phyloP scores from a whole-genome alignment of 2,113 vertebrate genomes.

The Motacilla tschutschensis region DNA sequence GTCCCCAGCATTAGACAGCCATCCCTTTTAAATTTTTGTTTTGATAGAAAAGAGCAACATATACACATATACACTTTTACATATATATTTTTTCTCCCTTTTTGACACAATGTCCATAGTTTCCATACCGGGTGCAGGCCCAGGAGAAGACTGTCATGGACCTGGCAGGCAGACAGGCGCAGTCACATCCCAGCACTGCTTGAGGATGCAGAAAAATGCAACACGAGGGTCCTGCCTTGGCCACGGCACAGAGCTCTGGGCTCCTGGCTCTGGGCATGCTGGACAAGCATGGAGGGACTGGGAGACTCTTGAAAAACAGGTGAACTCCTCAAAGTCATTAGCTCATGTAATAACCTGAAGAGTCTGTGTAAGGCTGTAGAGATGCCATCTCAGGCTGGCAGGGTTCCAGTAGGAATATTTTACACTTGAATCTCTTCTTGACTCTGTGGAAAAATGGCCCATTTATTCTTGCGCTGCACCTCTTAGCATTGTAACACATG shows the following conservation, averaged over 20 bases:
- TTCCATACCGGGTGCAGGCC: rapidly evolving
- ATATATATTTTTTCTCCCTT: neutral
- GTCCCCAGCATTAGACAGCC: neutral
- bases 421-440: slow-evolving; percentile 55
- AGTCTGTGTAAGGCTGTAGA: slow-evolving; percentile 74
- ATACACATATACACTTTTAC: slow-evolving; percentile 19
- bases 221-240: neutral
- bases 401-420: slow-evolving; percentile 60
- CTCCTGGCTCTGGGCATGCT: neutral
- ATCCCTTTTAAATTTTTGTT: neutral
- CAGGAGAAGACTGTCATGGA: neutral
- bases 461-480: slow-evolving; percentile 11
- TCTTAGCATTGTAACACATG: slow-evolving; percentile 23
- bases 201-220: neutral
- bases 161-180: rapidly evolving
- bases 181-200: neutral
- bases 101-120: neutral
- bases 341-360: slow-evolving; percentile 70
- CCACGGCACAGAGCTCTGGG: neutral
- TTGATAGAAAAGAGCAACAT: neutral
- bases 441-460: slow-evolving; percentile 43
- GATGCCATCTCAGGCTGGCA: slow-evolving; percentile 65
- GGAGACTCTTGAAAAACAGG: neutral
- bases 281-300: rapidly evolving
- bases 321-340: slow-evolving; percentile 55